A percentile compares a stretch with the other conserved stretches of the same genome.
phyloP scores from a whole-genome alignment of 1,140 invertebrate species.

The Drosophila tropicalis region DNA sequence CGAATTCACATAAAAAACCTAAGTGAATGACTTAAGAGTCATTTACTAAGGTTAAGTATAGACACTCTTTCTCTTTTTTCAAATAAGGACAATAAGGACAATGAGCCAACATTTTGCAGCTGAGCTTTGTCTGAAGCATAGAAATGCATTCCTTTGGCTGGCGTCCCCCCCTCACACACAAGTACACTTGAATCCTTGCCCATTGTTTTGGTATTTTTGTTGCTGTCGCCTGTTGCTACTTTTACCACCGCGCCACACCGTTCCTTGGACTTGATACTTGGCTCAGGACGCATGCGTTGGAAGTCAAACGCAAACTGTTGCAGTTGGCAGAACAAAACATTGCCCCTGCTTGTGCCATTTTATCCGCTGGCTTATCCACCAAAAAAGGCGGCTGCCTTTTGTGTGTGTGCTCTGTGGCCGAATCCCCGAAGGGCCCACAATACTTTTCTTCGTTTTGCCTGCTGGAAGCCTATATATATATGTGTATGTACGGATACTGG shows the following conservation, averaged over 20 bases:
- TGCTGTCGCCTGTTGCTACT: conserved; percentile 69
- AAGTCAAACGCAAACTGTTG: conserved; percentile 66
- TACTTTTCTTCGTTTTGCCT: conserved; percentile 38
- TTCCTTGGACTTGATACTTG: neutral
- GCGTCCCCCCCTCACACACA: neutral
- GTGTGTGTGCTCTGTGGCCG: conserved; percentile 38
- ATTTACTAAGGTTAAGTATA: neutral
- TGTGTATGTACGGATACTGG: conserved; percentile 27
- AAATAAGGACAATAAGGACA: conserved; percentile 39
- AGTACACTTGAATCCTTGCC: neutral
- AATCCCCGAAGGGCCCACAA: conserved; percentile 53
- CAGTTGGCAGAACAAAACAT: conserved; percentile 64
- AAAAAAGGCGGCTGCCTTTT: conserved; percentile 29
- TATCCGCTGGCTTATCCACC: conserved; percentile 70
- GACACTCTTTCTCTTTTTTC: neutral
- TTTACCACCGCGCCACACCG: conserved; percentile 7
- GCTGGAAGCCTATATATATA: conserved; percentile 61
- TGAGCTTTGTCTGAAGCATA: conserved; percentile 54
- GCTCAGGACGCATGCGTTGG: conserved; percentile 59
- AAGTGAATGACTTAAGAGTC: neutral
- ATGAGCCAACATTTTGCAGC: conserved; percentile 54
- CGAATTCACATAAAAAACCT: neutral
- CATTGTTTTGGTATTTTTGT: conserved; percentile 24
- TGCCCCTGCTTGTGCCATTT: conserved; percentile 65
- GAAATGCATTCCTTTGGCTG: conserved; percentile 55